phyloP scores from a whole-genome alignment of 2,888 invertebrate species.

The Watsonalla cultraria region DNA sequence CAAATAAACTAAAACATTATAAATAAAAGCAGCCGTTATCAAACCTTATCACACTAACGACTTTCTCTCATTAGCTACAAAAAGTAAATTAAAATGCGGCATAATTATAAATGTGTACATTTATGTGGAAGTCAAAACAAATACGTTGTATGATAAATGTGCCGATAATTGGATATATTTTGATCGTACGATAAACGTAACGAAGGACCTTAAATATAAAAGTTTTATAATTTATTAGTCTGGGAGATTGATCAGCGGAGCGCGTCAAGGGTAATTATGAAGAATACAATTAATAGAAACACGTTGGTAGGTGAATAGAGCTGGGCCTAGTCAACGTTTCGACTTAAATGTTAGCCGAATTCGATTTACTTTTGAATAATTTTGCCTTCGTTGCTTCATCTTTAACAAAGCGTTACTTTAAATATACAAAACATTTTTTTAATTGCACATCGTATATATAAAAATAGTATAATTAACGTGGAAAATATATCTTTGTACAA shows the following conservation, averaged over 20 bases:
- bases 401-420: too few species aligned
- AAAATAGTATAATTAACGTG: too few species aligned
- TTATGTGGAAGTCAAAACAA: constrained; percentile 63
- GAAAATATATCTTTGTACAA: too few species aligned
- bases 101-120: not conserved
- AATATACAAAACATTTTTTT: too few species aligned
- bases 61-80: not conserved
- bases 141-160: constrained; percentile 64
- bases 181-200: constrained; percentile 35
- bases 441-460: too few species aligned
- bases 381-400: too few species aligned
- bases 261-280: not conserved
- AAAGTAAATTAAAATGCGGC: constrained; percentile 4
- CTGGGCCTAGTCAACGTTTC: too few species aligned
- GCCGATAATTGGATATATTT: constrained; percentile 60
- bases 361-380: too few species aligned
- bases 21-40: not conserved
- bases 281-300: not conserved
- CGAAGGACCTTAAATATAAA: constrained; percentile 9
- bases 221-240: constrained; percentile 11
- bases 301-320: not conserved
- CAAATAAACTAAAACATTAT: not conserved
- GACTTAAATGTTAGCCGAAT: too few species aligned
- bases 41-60: not conserved
- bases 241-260: constrained; percentile 12